Conservation (phyloP, 2,797 vertebrate genomes). For the Xerus rutilus region DNA sequence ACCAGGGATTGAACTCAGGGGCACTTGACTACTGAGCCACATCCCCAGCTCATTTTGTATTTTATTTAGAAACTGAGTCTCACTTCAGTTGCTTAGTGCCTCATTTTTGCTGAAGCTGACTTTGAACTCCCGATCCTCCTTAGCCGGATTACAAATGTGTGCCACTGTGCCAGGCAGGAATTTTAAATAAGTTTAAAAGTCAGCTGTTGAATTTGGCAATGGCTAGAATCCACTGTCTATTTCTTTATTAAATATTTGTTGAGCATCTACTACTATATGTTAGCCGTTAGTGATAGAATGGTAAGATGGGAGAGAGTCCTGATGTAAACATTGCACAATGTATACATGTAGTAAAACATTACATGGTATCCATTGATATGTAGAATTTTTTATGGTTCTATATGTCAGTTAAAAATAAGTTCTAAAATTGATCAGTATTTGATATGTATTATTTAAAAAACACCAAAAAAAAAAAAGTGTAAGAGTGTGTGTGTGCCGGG, state of each 20-base stretch:
- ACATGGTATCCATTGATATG: neutral
- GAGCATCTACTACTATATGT: neutral
- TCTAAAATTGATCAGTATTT: too few relatives aligned
- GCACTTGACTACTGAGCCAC: too few relatives aligned
- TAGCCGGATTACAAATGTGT: too few relatives aligned
- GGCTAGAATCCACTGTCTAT: slow-evolving; percentile 1
- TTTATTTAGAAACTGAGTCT: too few relatives aligned
- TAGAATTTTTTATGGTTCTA: neutral
- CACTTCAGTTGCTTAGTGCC: too few relatives aligned
- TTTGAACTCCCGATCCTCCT: too few relatives aligned
- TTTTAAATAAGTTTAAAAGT: slow-evolving; percentile 45
- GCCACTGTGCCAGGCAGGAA: neutral
- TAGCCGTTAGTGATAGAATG: neutral
- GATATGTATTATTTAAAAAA: neutral
- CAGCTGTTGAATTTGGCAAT: slow-evolving; percentile 45
- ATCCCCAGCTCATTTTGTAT: too few relatives aligned
- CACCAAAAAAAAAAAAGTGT: too few relatives aligned
- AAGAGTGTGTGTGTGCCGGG: too few relatives aligned
- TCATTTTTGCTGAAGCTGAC: too few relatives aligned
- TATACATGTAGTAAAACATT: neutral
- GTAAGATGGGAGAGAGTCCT: neutral
- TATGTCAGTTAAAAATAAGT: neutral
- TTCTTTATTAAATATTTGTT: slow-evolving; percentile 24
- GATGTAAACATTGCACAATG: too few relatives aligned
- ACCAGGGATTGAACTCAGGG: too few relatives aligned